Base-by-base conservation (phyloP, 2,888 invertebrate species). In the Parascotia fuliginaria region DNA sequence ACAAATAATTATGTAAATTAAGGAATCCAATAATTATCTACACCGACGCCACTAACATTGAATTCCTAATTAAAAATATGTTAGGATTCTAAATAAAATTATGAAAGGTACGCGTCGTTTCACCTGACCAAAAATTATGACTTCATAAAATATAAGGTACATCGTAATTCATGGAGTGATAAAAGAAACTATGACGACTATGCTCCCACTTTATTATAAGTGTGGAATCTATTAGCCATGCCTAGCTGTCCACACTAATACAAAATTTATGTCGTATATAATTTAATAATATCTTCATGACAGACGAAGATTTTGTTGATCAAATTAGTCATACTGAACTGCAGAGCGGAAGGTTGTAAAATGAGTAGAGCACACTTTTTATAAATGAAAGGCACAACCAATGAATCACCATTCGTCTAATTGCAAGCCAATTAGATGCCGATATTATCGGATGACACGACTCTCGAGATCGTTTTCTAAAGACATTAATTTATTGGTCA, bases 171-270 rank as follows among this genome's bases (percentile, higher is more conserved):
- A 86, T 62, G 57, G 42, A 51, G 70, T 79, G 75, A 81, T 85
- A 86, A 89, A 85, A 77, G 83, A 75, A 74, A 69, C 70, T 68
- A 73, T 77, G 82, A 84, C 82, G 73, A 71, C 58, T 60, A 65
- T 67, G 61, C 67, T 69, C 59, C 56, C 29, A 19, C 31, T 77
- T 72, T 70, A 67, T 73, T 77, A 77, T 77, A 77, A 59, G 66
- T 76, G 75, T 79, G 75, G 75, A 81, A 83, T 85, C 83, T 85
- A 87, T 88, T 86, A 81, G 80, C 74, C 61, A 75, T 73, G 75
- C 6, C 24, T 61, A 59, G 53, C 42, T 42, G 51, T 49, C 44
- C 45, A 36, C 37, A 48, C 40, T 22, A 27, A 19, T 44, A 58
- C 39, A 33, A 40, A 28, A 60, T 60, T 64, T 43, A 60, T 48